Evolutionary conservation across 2,797 vertebrate genomes (phyloP), one percentile per base, ranked within the genome.

Genomic region (Argentina silus): DNA sequence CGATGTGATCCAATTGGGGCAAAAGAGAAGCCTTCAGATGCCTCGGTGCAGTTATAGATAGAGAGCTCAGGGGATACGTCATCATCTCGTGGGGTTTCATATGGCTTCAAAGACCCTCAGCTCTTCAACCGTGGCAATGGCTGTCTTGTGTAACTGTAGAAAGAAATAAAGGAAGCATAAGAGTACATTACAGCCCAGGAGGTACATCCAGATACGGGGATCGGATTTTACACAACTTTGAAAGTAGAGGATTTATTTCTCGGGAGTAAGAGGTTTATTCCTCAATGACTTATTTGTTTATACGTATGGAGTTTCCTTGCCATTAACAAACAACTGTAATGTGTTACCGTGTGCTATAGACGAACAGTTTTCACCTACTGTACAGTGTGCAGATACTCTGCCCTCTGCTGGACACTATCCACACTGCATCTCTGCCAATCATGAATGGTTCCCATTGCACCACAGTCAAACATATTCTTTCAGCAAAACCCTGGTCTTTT

Each of bases 391-490:
- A 15, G 42, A 61, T 19, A 74, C 59, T 74, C 75, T 83, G 79
- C 82, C 85, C 85, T 83, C 83, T 88, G 80, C 85, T 88, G 86
- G 78, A 73, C 56, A 60, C 69, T 75, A 4, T 62, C 19, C 63
- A 70, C 66, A 76, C 10, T 36, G 27, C 27, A 36, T 36, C 27
- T 36, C 27, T 36, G 27, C 27, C 27, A 36, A 36, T 36, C 27
- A 36, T 1, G 27, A 36, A 36, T 36, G 27, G 27, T 36, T 36
- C 27, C 27, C 27, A 36, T 36, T 36, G 27, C 27, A 36, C 27
- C 27, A 36, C 27, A 36, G 27, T 36, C 27, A 36, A 36, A 36
- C 27, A 56, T 19, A 5, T 19, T 9, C 53, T 56, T 19, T 2
- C 53, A 17, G 14, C 53, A 19, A 36, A 36, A 36, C 27, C 27